Evolutionary conservation across 2,888 invertebrate genomes (phyloP), one percentile per base, ranked within the genome.

Genomic region (Drosophila fulvimacula): DNA sequence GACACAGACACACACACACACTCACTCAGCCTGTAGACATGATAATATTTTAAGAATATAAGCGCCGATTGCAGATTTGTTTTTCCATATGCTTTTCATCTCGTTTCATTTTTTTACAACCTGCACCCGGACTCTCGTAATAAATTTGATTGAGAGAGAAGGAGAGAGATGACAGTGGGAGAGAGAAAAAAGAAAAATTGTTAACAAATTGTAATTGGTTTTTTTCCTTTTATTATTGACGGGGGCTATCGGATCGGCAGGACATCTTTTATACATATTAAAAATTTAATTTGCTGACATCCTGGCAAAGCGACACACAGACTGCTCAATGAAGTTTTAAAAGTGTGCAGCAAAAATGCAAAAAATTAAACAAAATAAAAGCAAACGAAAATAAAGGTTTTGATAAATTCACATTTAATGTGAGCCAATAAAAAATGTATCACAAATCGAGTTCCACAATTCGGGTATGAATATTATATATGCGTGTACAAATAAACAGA

Each of bases 191-290:
- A 55, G 46, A 57, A 55, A 79, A 73, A 73, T 74, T 65, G 61
- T 88, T 80, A 88, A 88, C 83, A 88, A 86, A 83, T 81, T 86
- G 84, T 71, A 81, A 86, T 88, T 80, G 81, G 34, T 55, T 79
- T 73, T 73, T 69, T 70, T 53, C 46, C 36, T 52, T 57, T 44
- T 56, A 24, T 56, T 56, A 57, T 46, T 46, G 15, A 30, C 36
- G n/a, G 57, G 57, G 46, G 36, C 46, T n/a, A 53, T 30, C 62
- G 61, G 34, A 64, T 65, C 32, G 68, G 30, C 55, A 42, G 24
- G 42, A 52, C 24, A 46, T 49, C 49, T 56, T 41, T 51, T 49
- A 38, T 49, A 67, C 83, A 73, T 80, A 83, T 86, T 82, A 73
- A 53, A 82, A 76, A 73, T 82, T 78, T 60, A 70, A 57, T 70